Percentiles rank a stretch among this genome's conserved stretches.
Evolutionary conservation across 2,888 invertebrate species (phyloP).

Genomic region (Idaea aversata): DNA sequence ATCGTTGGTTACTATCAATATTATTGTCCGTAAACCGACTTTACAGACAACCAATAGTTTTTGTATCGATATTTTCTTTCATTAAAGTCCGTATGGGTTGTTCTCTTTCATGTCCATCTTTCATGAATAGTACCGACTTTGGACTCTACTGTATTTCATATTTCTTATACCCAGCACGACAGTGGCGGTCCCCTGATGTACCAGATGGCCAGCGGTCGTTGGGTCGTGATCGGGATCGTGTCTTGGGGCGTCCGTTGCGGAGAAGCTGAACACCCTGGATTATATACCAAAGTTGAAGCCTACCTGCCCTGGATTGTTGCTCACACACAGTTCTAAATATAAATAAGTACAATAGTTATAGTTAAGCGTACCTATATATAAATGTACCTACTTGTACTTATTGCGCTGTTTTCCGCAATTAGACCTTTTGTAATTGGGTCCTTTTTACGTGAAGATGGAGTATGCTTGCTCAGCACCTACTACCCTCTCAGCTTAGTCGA

Average conservation of each 20-base stretch:
- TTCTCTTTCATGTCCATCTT: too few relatives aligned
- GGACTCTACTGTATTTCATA: conserved; percentile 11
- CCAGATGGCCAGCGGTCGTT: conserved; percentile 86
- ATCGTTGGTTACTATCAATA: too few relatives aligned
- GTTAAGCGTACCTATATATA: not conserved
- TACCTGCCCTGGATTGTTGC: conserved; percentile 87
- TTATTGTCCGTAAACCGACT: too few relatives aligned
- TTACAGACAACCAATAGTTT: too few relatives aligned
- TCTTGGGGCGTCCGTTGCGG: conserved; percentile 94
- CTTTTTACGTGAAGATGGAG: too few relatives aligned
- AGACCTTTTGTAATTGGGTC: too few relatives aligned
- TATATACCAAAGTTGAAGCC: conserved; percentile 87
- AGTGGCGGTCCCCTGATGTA: conserved; percentile 91
- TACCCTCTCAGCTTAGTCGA: too few relatives aligned
- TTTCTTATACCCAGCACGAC: conserved; percentile 82
- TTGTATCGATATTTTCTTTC: too few relatives aligned
- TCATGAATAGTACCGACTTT: not conserved
- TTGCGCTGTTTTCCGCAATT: too few relatives aligned
- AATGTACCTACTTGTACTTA: too few relatives aligned
- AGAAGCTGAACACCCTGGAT: conserved; percentile 86
- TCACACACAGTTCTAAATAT: conserved; percentile 67
- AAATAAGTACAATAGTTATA: not conserved
- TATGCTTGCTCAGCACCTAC: too few relatives aligned
- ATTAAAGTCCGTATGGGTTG: too few relatives aligned
- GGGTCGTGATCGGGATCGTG: conserved; percentile 90